Base-by-base conservation (phyloP, 2,113 vertebrate species). In the Prochilodus magdalenae region DNA sequence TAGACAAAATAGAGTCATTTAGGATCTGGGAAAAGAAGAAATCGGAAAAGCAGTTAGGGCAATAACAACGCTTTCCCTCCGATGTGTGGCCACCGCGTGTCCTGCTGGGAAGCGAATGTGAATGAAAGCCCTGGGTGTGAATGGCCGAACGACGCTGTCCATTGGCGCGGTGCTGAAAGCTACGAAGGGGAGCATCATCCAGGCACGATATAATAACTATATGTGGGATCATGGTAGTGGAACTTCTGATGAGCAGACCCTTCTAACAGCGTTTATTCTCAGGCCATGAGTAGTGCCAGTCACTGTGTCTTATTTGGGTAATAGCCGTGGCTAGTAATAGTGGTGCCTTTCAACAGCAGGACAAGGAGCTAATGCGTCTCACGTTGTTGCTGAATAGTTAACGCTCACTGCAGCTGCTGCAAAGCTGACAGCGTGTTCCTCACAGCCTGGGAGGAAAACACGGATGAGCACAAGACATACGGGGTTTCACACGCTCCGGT, bases 101-200 rank as follows among this genome's bases (percentile, higher is more conserved):
- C 33, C 36, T 70, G 20, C 66, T 14, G 66, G 66, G 36, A 70
- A 44, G 66, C n/a, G 36, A n/a, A 22, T 40, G 7, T 69, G 66
- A 70, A 70, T 44, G 66, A 70, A 70, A 44, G 26, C 66, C 36
- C 66, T n/a, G 36, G 22, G 18, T 12, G 20, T 79, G 66, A 79
- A 79, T 79, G 65, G 51, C 30, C 33, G 51, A 18, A 13, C 82
- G 86, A 92, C 88, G 90, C 94, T 96, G 94, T 95, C 94, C 94
- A 93, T 81, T 82, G 80, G 49, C 0, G 86, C 86, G 91, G 94
- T 95, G 93, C 95, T 96, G 94, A 95, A 95, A 93, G 80, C 73
- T 20, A 36, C 33, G 33, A 3, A 36, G 33, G 33, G 6, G 33
- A 55, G 44, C 44, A 10, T 49, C 44, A 49, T 49, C 44, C 5